These are phyloP conservation scores for Argya squamiceps DNA, from an alignment of 2,797 vertebrate genomes.

Conservation along the genomic window DNA sequence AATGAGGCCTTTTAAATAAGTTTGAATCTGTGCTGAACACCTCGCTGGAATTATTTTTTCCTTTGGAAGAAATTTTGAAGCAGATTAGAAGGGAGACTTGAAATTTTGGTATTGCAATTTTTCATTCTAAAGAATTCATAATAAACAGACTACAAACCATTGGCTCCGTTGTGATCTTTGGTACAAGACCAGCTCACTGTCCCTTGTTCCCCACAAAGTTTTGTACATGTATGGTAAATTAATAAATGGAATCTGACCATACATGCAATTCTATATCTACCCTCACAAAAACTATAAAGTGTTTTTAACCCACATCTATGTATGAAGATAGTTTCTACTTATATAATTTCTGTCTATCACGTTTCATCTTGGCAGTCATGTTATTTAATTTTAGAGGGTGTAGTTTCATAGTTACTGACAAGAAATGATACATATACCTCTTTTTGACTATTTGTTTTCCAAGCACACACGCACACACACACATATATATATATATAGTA, in stretches of 20 bases:
- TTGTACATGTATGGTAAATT: not conserved
- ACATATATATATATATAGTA: not conserved
- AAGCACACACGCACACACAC: no score
- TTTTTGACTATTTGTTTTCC: not conserved
- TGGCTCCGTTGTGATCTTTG: not conserved
- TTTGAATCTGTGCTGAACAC: not conserved
- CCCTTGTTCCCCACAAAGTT: not conserved
- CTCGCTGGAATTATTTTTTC: not conserved
- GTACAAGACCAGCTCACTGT: not conserved
- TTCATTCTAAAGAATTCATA: not conserved
- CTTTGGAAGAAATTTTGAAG: not conserved
- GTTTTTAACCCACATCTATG: not conserved
- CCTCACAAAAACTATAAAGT: not conserved
- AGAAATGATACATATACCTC: not conserved
- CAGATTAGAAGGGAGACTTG: not conserved
- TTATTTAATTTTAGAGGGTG: not conserved
- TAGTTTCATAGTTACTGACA: not conserved
- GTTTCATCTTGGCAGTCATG: not conserved
- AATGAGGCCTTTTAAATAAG: not conserved
- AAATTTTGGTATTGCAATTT: not conserved
- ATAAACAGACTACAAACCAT: not conserved
- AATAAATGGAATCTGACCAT: not conserved
- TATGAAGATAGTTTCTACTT: not conserved
- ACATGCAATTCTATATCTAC: not conserved
- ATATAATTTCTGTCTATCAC: constrained; percentile 25